Evolutionary conservation across 2,113 vertebrate species (phyloP), one percentile per base, ranked within the genome.

Genomic region (Geothlypis trichas): DNA sequence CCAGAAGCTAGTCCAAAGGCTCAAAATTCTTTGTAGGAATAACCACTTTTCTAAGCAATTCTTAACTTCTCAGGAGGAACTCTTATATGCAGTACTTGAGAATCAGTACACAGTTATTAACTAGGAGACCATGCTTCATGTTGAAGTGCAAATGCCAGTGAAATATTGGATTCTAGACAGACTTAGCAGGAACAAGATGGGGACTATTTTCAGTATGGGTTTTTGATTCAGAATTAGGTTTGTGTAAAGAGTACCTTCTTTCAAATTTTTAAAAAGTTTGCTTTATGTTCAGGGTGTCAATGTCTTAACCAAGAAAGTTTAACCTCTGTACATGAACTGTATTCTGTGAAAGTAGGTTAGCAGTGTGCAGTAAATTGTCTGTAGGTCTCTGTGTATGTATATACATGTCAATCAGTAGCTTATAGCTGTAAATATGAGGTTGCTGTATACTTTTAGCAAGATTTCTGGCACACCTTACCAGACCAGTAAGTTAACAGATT

Each of bases 61-160:
- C 59, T 89, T 84, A 91, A 94, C 51, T 78, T 91, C 78, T 97
- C 77, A 86, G 84, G 92, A 96, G 83, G 44, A 96, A 47, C 57
- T 55, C 21, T 88, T 55, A 81, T 28, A 18, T 59, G 68, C 33
- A 80, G 31, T 55, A 79, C 61, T 87, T 81, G 76, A 93, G 67
- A 80, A 80, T 84, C 49, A 49, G 87, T 84, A 83, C 46, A 44
- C 42, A 20, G 63, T 58, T 94, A 52, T 5, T 94, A 63, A 72
- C 69, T 84, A 71, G n/a, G 84, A 95, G 68, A 80, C 41, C 72
- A 81, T 93, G 80, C 90, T 97, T 94, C 83, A 95, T 62, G 74
- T 81, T 96, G 87, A 97, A 96, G 89, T 95, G 77, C 41, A 93
- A 57, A 84, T 39, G 55, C 67, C 49, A 69, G 67, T 77, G 79